Percentiles rank a stretch among this genome's conserved stretches.
Evolutionary conservation across 2,113 vertebrate species (phyloP).

Genomic region (Hypanus sabinus): DNA sequence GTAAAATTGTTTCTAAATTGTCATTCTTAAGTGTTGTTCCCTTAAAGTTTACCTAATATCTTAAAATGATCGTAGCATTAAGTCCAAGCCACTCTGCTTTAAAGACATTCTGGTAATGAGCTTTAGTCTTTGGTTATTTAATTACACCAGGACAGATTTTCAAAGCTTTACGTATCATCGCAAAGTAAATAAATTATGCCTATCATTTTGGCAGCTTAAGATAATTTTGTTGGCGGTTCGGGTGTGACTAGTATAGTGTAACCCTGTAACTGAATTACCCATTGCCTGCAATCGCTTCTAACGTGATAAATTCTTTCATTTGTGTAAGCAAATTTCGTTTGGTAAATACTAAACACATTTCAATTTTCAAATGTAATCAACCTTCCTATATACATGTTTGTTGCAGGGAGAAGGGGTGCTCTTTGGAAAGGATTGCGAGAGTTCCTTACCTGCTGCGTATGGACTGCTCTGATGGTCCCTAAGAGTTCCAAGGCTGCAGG

Average conservation of each 20-base stretch:
- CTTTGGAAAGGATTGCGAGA: slow-evolving; percentile 60
- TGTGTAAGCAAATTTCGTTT: slow-evolving; percentile 99
- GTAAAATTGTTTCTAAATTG: slow-evolving; percentile 21
- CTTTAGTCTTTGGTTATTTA: slow-evolving; percentile 98
- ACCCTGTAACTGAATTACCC: slow-evolving; percentile 98
- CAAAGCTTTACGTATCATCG: slow-evolving; percentile 98
- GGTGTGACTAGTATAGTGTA: slow-evolving; percentile 99
- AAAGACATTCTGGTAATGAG: slow-evolving; percentile 92
- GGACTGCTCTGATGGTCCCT: slow-evolving; percentile 99
- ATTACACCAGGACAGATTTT: slow-evolving; percentile 74
- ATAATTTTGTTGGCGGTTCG: slow-evolving; percentile 99
- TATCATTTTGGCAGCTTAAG: slow-evolving; percentile 99
- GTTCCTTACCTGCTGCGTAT: slow-evolving; percentile 97
- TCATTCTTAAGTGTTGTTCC: background rate
- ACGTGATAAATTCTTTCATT: slow-evolving; percentile 99
- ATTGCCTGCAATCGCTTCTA: slow-evolving; percentile 99
- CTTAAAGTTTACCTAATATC: slow-evolving; percentile 5
- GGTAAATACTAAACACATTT: slow-evolving; percentile 99
- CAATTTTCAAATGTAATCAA: slow-evolving; percentile 99
- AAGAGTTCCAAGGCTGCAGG: slow-evolving; percentile 95
- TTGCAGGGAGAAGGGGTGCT: slow-evolving; percentile 59
- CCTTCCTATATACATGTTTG: slow-evolving; percentile 74
- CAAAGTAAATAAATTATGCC: slow-evolving; percentile 99
- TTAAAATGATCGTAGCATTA: slow-evolving; percentile 26
- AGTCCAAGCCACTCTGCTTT: slow-evolving; percentile 58